A percentile compares a stretch with the other conserved stretches of the same genome.
These are phyloP conservation scores for Tachina lurida DNA, from an alignment of 2,888 invertebrate species.

Conservation along the genomic window DNA sequence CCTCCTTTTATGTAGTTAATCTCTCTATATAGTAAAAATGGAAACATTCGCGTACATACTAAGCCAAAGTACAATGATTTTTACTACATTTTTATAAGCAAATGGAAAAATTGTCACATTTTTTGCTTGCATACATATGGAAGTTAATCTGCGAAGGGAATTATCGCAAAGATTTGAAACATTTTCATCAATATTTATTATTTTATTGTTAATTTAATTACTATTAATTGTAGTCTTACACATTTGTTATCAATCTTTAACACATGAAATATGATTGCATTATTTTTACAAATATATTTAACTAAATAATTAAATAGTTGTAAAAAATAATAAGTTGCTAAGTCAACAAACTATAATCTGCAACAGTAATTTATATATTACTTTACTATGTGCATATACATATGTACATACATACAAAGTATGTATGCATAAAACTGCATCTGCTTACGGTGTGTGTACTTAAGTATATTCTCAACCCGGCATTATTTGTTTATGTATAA, in stretches of 20 bases:
- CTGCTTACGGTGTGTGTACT: not conserved
- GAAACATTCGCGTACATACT: too few relatives aligned
- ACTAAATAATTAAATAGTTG: slow-evolving; percentile 18
- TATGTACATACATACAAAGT: too few relatives aligned
- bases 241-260: slow-evolving; percentile 18
- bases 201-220: slow-evolving; percentile 26
- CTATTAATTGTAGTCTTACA: slow-evolving; percentile 7
- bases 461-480: slow-evolving; percentile 42
- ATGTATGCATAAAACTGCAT: slow-evolving; percentile 4
- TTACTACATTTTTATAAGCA: too few relatives aligned
- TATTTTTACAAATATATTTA: slow-evolving; percentile 3
- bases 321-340: slow-evolving; percentile 63
- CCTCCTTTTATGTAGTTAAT: too few relatives aligned
- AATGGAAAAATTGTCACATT: too few relatives aligned
- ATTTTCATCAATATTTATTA: not conserved
- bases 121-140: not conserved
- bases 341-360: slow-evolving; percentile 69
- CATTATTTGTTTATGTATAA: slow-evolving; percentile 50
- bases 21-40: too few relatives aligned
- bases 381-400: not conserved
- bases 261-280: slow-evolving; percentile 1
- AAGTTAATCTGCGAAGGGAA: not conserved
- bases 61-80: too few relatives aligned
- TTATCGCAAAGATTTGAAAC: not conserved
- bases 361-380: slow-evolving; percentile 35